phyloP scores from a whole-genome alignment of 2,888 invertebrate species.

The Drepanosiphum platanoidis region DNA sequence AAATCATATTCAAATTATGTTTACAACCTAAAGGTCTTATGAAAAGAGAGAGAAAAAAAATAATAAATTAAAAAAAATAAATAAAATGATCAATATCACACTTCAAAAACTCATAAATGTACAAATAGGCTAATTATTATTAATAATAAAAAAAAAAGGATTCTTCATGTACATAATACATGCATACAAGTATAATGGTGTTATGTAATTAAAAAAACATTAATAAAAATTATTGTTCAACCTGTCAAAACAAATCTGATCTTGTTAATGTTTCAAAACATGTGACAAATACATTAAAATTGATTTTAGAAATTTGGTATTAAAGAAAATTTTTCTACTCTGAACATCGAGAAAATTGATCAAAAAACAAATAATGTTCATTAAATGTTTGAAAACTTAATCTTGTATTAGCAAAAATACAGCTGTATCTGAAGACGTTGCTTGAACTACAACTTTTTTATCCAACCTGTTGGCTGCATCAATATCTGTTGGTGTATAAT shows the following conservation, averaged over 20 bases:
- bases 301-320: constrained; percentile 3
- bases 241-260: constrained; percentile 5
- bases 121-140: background rate
- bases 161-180: constrained; percentile 21
- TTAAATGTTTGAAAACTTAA: constrained; percentile 33
- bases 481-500: constrained; percentile 52
- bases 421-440: constrained; percentile 52
- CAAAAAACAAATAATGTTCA: background rate
- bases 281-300: constrained; percentile 9
- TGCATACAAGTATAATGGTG: background rate
- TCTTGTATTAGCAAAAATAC: constrained; percentile 55
- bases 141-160: background rate
- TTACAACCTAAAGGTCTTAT: background rate
- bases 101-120: constrained; percentile 23
- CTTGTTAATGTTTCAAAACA: constrained; percentile 5
- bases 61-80: background rate
- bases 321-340: background rate
- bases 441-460: constrained; percentile 49
- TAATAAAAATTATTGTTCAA: constrained; percentile 15
- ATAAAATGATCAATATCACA: background rate
- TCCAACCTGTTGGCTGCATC: constrained; percentile 48
- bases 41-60: background rate
- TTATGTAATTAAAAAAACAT: constrained; percentile 23
- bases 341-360: background rate
- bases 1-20: background rate